Evolutionary conservation across 2,888 invertebrate species (phyloP), one percentile per base, ranked within the genome.

Genomic region (Sminthurinus aureus): DNA sequence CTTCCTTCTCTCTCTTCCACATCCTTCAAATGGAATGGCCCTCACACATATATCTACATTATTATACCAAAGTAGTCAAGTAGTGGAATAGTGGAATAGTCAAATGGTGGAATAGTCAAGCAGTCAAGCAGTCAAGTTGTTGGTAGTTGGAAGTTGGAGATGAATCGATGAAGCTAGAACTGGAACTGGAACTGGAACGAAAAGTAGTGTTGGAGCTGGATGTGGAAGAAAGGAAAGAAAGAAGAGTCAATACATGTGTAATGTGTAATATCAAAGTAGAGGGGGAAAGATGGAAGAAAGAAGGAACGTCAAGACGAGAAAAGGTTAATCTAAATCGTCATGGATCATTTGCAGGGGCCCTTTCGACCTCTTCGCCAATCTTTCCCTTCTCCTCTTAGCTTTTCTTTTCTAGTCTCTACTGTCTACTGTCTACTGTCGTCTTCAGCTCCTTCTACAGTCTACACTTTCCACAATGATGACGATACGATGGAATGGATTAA

Each of bases 301-400:
- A 81, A 71, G 26, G 20, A 64, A 18, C 81, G 74, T 78, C 26
- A 73, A 66, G 58, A 58, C 50, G 52, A 66, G 8, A 67, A 50
- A 76, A 84, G 51, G 71, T 82, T 78, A 78, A 78, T 64, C 78
- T 78, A 66, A 66, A 24, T 66, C 78, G 78, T 66, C 66, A 78
- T 66, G 78, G 78, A 78, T 78, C 78, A 78, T 66, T 64, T 22
- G 66, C 26, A 38, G 24, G 13, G 22, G 66, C 64, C 64, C 66
- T 26, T 78, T 26, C 66, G 78, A 78, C 78, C 66, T 66, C 78
- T 58, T 78, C 52, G 51, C 1, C 73, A 73, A 73, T 24, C 73
- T 73, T 73, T 9, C 9, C 58, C 58, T 2, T 58, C 58, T 13
- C 2, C 58, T 58, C 9, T 2, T 58, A 6, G 4, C 1, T 58